Evolutionary conservation across 1,140 invertebrate genomes (phyloP), one percentile per base, ranked within the genome.

Genomic region (Galendromus occidentalis): DNA sequence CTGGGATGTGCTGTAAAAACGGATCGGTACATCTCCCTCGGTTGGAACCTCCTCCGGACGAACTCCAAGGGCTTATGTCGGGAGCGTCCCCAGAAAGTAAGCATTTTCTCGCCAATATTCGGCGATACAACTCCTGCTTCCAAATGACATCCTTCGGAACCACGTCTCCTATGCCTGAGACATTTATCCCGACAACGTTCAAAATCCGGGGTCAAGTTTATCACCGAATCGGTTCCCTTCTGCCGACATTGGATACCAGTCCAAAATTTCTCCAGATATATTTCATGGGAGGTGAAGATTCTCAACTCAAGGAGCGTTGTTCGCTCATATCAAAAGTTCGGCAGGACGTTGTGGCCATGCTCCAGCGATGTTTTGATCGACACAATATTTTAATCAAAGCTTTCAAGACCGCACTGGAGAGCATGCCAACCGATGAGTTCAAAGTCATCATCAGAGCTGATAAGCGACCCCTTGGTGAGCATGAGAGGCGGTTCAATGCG

Each of bases 401-500:
- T n/a, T n/a, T 39, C 28, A 65, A 39, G n/a, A 1, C 64, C 7
- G 28, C 64, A 9, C 9, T 65, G 41, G 64, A 65, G 25, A 41
- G n/a, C 25, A 39, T 65, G 1, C 25, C 64, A 18, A 1, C 1
- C 7, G 20, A 42, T 39, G 68, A 39, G 4, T 39, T 6, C 33
- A 39, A 39, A 39, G 4, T 39, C 4, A 39, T 74, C 44, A 73
- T 75, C 71, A 42, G 71, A 65, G 69, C 71, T 47, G 72, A 74
- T 47, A 70, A 73, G 71, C 71, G n/a, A n/a, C n/a, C n/a, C n/a
- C n/a, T n/a, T n/a, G n/a, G n/a, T 29, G 66, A 76, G 72, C 77
- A 80, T 66, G 68, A 65, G 66, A 67, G 77, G 59, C 20, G 2
- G 28, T 71, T 65, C 65, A 80, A 80, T 71, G 65, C 68, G 28